Evolutionary conservation across 2,113 vertebrate species (phyloP), one percentile per base, ranked within the genome.

Genomic region (Pseudolaguvia tuberculata): DNA sequence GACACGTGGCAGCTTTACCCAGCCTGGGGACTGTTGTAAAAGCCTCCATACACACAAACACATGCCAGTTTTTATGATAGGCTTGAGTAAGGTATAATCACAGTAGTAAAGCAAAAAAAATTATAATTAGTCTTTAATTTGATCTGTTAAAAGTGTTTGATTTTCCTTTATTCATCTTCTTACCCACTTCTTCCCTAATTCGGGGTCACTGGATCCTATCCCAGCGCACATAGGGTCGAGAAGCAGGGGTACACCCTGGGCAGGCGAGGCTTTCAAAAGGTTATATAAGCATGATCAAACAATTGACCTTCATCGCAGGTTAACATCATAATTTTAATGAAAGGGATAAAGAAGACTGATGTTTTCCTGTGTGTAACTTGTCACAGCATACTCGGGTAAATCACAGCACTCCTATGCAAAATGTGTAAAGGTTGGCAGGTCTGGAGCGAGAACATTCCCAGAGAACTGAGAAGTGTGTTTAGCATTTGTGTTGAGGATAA

Each of bases 401-500:
- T 39, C 39, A 17, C 11, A 4, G 15, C 6, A 42, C 21, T 47
- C 13, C 6, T 14, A 45, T 63, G 39, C 61, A 63, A 63, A 42
- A 63, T 45, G n/a, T 13, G 5, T 45, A 63, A 45, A 45, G 39
- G 12, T 65, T 15, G 62, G 63, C 15, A 50, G 63, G 63, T 67
- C 63, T 27, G 42, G 15, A 66, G 21, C 17, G 3, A 48, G 8
- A 15, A 45, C 21, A 17, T 47, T 65, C 23, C 45, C 17, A 25
- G 35, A 62, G 1, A 42, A 42, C 21, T 17, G 62, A 47, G 62
- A 62, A 47, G 8, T 25, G 5, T 7, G 21, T 47, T 65, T 25
- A 45, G 39, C n/a, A 39, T 65, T 65, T 4, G 23, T 66, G 15
- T 13, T 50, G 27, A 50, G 20, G 63, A 67, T 67, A 67, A 67